Percentiles rank a stretch among this genome's conserved stretches.
These are phyloP conservation scores for Polyploca ridens DNA, from an alignment of 2,888 invertebrate genomes.

Conservation along the genomic window DNA sequence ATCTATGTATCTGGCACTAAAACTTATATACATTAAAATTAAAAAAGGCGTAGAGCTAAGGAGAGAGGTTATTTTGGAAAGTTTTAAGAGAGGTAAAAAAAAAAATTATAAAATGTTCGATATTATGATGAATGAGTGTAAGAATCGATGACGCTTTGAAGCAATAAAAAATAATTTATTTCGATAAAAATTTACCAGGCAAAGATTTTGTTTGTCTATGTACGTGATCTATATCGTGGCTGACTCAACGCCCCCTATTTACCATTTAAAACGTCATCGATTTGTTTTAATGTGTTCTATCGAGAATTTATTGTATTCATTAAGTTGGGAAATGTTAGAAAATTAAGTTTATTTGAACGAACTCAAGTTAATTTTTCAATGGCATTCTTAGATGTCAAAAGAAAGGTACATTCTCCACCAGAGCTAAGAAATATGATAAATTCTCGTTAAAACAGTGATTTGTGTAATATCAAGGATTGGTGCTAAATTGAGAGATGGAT, in stretches of 20 bases:
- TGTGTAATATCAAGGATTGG: constrained; percentile 55
- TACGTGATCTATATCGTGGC: too few relatives aligned
- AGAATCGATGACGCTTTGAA: background rate
- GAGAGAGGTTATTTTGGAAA: constrained; percentile 53
- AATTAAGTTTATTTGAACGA: too few relatives aligned
- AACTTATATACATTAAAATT: constrained; percentile 27
- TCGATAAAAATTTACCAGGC: too few relatives aligned
- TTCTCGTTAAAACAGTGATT: constrained; percentile 10
- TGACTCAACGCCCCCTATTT: too few relatives aligned
- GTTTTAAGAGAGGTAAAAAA: constrained; percentile 33
- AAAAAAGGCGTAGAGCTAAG: constrained; percentile 29
- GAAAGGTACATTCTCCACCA: too few relatives aligned
- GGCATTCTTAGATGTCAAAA: too few relatives aligned
- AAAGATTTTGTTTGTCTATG: too few relatives aligned
- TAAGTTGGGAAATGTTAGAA: background rate
- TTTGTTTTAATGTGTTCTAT: constrained; percentile 8
- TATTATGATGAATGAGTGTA: background rate
- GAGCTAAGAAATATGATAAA: constrained; percentile 10
- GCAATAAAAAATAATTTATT: too few relatives aligned
- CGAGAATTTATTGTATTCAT: constrained; percentile 2
- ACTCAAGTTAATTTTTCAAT: background rate
- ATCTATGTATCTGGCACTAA: constrained; percentile 32
- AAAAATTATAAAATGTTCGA: background rate
- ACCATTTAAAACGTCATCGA: constrained; percentile 8
- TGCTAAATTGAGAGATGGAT: constrained; percentile 43